These are phyloP conservation scores for Sylvia atricapilla DNA, from an alignment of 2,113 vertebrate genomes.

Conservation along the genomic window DNA sequence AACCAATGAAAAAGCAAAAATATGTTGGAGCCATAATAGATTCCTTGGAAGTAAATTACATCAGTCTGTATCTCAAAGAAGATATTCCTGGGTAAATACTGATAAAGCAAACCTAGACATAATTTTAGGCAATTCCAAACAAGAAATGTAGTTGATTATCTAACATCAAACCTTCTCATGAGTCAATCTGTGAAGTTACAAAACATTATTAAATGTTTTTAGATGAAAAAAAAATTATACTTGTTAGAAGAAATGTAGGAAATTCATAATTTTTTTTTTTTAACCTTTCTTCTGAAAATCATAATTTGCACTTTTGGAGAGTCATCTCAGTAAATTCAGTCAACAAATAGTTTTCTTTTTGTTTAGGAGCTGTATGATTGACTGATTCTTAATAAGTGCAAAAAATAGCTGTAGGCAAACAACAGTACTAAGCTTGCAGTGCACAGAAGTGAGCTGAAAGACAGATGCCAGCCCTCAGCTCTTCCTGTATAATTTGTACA, in stretches of 20 bases:
- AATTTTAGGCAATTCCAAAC: neutral
- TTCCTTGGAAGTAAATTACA: neutral
- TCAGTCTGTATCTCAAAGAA: neutral
- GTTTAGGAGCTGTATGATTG: slow-evolving; percentile 21
- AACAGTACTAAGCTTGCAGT: neutral
- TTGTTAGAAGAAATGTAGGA: neutral
- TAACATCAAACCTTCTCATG: neutral
- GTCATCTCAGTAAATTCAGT: neutral
- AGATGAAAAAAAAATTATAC: neutral
- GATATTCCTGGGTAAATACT: neutral
- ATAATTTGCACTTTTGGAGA: neutral
- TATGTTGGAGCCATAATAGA: neutral
- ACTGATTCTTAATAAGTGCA: slow-evolving; percentile 45
- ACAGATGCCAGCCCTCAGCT: slow-evolving; percentile 49
- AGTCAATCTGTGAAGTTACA: neutral
- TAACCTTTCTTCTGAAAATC: neutral
- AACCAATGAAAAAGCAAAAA: neutral
- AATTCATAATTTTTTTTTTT: neutral
- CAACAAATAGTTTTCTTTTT: neutral
- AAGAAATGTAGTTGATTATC: neutral
- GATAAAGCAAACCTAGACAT: neutral
- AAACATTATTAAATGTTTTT: neutral
- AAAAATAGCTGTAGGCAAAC: slow-evolving; percentile 50
- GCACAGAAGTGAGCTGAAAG: slow-evolving; percentile 28
- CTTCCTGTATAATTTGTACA: slow-evolving; percentile 37